phyloP scores from a whole-genome alignment of 2,113 vertebrate genomes.

The Mystacornis crossleyi region DNA sequence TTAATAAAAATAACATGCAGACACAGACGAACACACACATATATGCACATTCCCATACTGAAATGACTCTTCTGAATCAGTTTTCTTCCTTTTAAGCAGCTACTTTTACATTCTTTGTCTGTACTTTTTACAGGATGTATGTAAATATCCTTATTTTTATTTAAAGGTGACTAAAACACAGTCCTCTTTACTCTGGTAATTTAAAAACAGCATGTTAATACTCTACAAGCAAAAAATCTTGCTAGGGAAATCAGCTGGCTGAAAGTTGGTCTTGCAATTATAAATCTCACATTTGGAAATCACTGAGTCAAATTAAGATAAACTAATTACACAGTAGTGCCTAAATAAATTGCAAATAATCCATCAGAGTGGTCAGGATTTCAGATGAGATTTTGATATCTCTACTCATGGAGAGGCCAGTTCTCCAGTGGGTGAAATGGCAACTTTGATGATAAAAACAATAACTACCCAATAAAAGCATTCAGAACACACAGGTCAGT shows the following conservation, averaged over 20 bases:
- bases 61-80: not conserved
- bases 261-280: constrained; percentile 52
- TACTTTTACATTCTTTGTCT: not conserved
- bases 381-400: constrained; percentile 2
- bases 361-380: constrained; percentile 28
- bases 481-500: not conserved
- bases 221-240: not conserved
- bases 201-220: not conserved
- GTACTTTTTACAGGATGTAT: not conserved
- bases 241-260: constrained; percentile 16
- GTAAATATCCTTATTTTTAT: not conserved
- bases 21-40: not conserved
- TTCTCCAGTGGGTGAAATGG: not conserved
- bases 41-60: rapidly evolving
- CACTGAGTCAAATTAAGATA: constrained; percentile 44
- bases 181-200: not conserved
- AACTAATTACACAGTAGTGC: constrained; percentile 46
- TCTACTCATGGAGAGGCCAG: not conserved
- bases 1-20: not conserved
- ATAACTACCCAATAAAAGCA: not conserved
- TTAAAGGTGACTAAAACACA: not conserved
- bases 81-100: not conserved
- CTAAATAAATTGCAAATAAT: constrained; percentile 64
- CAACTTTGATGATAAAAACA: constrained; percentile 26
- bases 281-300: constrained; percentile 30